These are phyloP conservation scores for Xenopus laevis DNA, from an alignment of 2,113 vertebrate species.

Conservation along the genomic window DNA sequence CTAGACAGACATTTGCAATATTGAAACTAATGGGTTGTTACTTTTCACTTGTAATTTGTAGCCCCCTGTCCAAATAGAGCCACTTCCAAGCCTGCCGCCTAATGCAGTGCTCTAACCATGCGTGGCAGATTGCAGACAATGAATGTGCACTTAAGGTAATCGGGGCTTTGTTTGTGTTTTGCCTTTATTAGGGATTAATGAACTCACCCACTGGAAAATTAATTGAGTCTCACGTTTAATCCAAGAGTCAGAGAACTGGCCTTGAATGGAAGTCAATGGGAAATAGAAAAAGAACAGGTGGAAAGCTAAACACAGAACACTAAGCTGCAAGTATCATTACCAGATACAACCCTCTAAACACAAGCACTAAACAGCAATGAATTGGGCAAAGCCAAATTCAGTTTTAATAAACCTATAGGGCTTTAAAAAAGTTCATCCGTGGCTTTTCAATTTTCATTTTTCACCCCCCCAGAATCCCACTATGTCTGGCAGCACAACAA, in stretches of 20 bases:
- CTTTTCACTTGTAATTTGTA: conserved; percentile 55
- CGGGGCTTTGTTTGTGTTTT: conserved; percentile 49
- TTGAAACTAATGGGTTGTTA: conserved; percentile 57
- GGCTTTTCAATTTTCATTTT: too few relatives aligned
- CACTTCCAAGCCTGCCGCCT: conserved; percentile 58
- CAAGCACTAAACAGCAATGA: too few relatives aligned
- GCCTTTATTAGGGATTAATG: conserved; percentile 27
- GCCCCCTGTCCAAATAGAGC: conserved; percentile 52
- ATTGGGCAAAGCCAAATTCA: too few relatives aligned
- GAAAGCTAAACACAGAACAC: too few relatives aligned
- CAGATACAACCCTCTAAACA: too few relatives aligned
- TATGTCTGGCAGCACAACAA: too few relatives aligned
- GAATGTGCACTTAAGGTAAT: conserved; percentile 58
- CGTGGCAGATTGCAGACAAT: conserved; percentile 52
- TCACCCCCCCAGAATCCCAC: too few relatives aligned
- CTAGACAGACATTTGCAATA: conserved; percentile 55
- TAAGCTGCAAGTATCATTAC: too few relatives aligned
- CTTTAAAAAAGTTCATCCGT: too few relatives aligned
- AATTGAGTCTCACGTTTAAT: conserved; percentile 42
- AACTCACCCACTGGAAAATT: conserved; percentile 38
- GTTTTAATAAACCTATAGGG: too few relatives aligned
- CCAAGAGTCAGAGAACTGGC: not conserved
- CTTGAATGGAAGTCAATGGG: not conserved
- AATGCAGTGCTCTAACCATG: conserved; percentile 61
- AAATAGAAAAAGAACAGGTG: not conserved